Evolutionary conservation across 2,888 invertebrate species (phyloP).

Genomic region (Epirrhoe alternata): DNA sequence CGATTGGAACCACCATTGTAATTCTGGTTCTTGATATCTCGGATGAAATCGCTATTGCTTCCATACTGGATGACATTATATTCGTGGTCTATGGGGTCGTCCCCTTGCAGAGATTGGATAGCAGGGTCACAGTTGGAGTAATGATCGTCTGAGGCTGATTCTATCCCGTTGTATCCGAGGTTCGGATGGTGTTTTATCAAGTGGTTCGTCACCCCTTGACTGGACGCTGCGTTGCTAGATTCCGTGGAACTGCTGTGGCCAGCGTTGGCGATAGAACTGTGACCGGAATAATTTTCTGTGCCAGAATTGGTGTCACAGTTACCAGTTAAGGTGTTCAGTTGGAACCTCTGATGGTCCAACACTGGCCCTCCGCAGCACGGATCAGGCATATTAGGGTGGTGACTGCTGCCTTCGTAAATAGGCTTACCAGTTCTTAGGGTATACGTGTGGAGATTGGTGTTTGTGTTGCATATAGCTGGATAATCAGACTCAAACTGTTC

Average conservation of each 20-base stretch:
- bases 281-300: slow-evolving; percentile 87
- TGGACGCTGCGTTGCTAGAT: slow-evolving; percentile 81
- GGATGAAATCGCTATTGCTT: slow-evolving; percentile 78
- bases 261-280: slow-evolving; percentile 84
- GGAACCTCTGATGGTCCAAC: slow-evolving; percentile 78
- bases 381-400: slow-evolving; percentile 73
- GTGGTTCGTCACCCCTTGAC: slow-evolving; percentile 81
- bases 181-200: slow-evolving; percentile 81
- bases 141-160: slow-evolving; percentile 81
- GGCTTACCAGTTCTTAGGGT: slow-evolving; percentile 91
- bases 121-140: slow-evolving; percentile 83
- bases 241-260: slow-evolving; percentile 83
- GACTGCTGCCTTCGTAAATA: slow-evolving; percentile 87
- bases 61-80: slow-evolving; percentile 83
- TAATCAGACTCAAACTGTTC: slow-evolving; percentile 93
- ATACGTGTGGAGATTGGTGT: slow-evolving; percentile 93
- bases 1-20: slow-evolving; percentile 81
- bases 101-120: slow-evolving; percentile 79
- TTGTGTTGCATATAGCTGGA: slow-evolving; percentile 94
- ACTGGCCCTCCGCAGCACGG: slow-evolving; percentile 76
- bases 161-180: slow-evolving; percentile 79
- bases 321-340: slow-evolving; percentile 83
- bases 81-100: slow-evolving; percentile 81
- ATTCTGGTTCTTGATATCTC: slow-evolving; percentile 83
- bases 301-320: slow-evolving; percentile 86